Base-by-base conservation (phyloP, 2,888 invertebrate genomes). In the Phytoseiulus persimilis region DNA sequence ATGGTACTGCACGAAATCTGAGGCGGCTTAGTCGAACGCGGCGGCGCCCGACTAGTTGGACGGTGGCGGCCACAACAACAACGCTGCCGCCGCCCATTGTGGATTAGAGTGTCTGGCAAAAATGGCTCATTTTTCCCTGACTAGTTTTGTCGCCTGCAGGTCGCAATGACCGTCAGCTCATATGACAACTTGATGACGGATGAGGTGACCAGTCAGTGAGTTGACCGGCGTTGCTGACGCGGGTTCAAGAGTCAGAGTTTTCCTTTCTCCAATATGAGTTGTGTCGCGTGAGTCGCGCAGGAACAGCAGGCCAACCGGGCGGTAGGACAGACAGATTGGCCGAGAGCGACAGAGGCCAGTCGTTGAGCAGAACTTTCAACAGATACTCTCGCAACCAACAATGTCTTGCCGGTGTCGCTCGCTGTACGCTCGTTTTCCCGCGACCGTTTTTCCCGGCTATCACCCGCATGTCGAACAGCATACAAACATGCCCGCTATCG, bases 81-180 rank as follows among this genome's bases (percentile, higher is more conserved):
- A 83, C 83, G 83, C n/a, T n/a, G n/a, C n/a, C 46, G 46, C 14
- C 65, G 18, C 65, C 65, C 65, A 65, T 23, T 65, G 65, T 28
- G 65, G 65, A 65, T 65, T 65, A 65, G 65, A 11, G 65, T 65
- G 65, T 65, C 65, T 65, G 18, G 65, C 65, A 65, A 87, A 87
- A 87, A 87, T 87, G 33, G 87, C 87, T 87, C 87, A 87, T 87
- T 87, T 87, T 87, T 87, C 87, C 65, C 18, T 65, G 11, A 65
- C 65, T 65, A 65, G 65, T 14, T 65, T 65, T 28, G 65, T 23
- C 65, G 65, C 65, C 65, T 23, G 65, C 65, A 65, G 65, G 65
- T 65, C 65, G 65, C 65, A 14, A 65, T 2, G 65, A 9, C 39
- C 39, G 39, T 39, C 39, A 39, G 65, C 65, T 65, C 65, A 65